A percentile compares a stretch with the other conserved stretches of the same genome.
phyloP scores from a whole-genome alignment of 1,140 invertebrate genomes.

The Drosophila micromelanica region DNA sequence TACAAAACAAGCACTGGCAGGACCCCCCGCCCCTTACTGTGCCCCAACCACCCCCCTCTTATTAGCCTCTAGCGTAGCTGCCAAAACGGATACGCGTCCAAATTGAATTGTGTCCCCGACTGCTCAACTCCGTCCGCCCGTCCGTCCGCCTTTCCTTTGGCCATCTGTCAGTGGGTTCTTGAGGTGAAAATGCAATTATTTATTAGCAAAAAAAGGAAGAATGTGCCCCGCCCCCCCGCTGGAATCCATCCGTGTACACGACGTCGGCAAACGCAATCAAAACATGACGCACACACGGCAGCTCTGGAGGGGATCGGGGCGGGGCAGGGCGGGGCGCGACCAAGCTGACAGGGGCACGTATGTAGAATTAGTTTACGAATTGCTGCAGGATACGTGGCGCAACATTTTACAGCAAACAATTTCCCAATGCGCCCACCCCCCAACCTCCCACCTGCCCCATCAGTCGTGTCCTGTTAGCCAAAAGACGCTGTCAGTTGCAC shows the following conservation, averaged over 20 bases:
- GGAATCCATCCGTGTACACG: slow-evolving; percentile 53
- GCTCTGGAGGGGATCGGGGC: neutral
- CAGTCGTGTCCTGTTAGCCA: neutral
- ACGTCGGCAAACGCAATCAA: slow-evolving; percentile 51
- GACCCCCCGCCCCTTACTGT: neutral
- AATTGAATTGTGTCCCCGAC: too few species aligned
- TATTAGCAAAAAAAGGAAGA: slow-evolving; percentile 59
- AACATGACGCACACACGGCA: slow-evolving; percentile 66
- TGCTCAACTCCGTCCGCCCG: too few species aligned
- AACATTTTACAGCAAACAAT: slow-evolving; percentile 80
- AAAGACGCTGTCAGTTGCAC: slow-evolving; percentile 32
- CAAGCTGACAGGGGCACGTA: slow-evolving; percentile 75
- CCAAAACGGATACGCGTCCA: slow-evolving; percentile 72
- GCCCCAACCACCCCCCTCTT: neutral
- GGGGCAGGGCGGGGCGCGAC: neutral
- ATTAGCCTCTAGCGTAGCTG: slow-evolving; percentile 18
- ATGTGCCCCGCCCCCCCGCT: neutral
- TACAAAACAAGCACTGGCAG: slow-evolving; percentile 49
- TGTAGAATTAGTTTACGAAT: slow-evolving; percentile 82
- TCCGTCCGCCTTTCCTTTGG: too few species aligned
- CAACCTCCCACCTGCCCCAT: neutral
- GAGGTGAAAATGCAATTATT: slow-evolving; percentile 1
- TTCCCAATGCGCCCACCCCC: slow-evolving; percentile 14
- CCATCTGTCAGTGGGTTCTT: too few species aligned
- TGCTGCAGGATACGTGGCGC: slow-evolving; percentile 78